Conservation (phyloP, 1,140 invertebrate genomes). For the Agrilus planipennis region DNA sequence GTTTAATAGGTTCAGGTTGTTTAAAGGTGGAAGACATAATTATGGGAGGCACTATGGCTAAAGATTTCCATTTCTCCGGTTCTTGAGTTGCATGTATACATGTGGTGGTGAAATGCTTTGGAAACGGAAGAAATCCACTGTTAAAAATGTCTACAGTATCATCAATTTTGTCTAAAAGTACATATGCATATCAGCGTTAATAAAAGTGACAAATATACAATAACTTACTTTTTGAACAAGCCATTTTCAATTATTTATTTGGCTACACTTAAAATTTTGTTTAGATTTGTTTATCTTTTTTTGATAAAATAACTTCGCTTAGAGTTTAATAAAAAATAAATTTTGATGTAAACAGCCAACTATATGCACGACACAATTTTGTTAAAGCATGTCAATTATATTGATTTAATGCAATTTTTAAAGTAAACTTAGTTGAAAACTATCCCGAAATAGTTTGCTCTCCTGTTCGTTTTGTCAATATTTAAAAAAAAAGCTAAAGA, state of each 20-base stretch:
- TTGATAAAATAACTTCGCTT: too few relatives aligned
- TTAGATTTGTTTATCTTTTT: too few relatives aligned
- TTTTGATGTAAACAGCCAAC: too few relatives aligned
- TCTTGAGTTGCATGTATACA: conserved; percentile 87
- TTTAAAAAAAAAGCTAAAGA: too few relatives aligned
- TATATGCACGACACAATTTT: too few relatives aligned
- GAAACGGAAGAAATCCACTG: conserved; percentile 29
- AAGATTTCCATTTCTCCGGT: conserved; percentile 71
- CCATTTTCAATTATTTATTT: conserved; percentile 33
- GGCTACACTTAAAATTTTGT: too few relatives aligned
- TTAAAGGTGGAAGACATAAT: conserved; percentile 88
- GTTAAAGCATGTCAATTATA: too few relatives aligned
- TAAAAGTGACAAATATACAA: conserved; percentile 75
- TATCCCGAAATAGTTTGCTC: too few relatives aligned
- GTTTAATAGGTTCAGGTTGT: conserved; percentile 71
- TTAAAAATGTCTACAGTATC: conserved; percentile 88
- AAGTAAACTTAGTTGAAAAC: too few relatives aligned
- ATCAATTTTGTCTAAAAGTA: conserved; percentile 75
- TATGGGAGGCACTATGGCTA: conserved; percentile 79
- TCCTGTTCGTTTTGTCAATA: too few relatives aligned
- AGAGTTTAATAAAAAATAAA: too few relatives aligned
- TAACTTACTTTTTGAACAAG: conserved; percentile 48
- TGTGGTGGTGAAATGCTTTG: conserved; percentile 66
- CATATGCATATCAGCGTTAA: conserved; percentile 68
- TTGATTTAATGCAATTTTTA: too few relatives aligned